A percentile compares a stretch with the other conserved stretches of the same genome.
These are phyloP conservation scores for Amphipyra tragopoginis DNA, from an alignment of 2,888 invertebrate genomes.

Conservation along the genomic window DNA sequence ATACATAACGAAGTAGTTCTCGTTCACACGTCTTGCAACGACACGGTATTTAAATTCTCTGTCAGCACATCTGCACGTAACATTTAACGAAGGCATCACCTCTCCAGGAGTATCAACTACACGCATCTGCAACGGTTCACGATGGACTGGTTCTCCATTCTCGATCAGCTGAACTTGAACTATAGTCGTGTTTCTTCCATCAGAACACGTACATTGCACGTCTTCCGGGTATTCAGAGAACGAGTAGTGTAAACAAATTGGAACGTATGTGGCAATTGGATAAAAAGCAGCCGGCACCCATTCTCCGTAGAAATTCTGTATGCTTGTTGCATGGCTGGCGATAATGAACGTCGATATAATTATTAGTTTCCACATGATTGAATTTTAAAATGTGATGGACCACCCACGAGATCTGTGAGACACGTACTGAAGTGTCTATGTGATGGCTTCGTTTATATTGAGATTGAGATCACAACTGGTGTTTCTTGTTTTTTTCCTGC, in stretches of 20 bases:
- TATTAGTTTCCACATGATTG: conserved; percentile 30
- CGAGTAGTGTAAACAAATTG: conserved; percentile 4
- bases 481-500: too few relatives aligned
- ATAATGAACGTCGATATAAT: too few relatives aligned
- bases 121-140: background rate
- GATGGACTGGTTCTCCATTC: too few relatives aligned
- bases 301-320: too few relatives aligned
- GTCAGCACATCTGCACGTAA: conserved; percentile 8
- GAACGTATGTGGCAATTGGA: conserved; percentile 5
- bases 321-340: too few relatives aligned
- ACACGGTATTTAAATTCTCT: background rate
- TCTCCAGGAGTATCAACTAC: conserved; percentile 2
- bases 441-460: too few relatives aligned
- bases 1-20: conserved; percentile 22
- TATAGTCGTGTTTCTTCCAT: conserved; percentile 7
- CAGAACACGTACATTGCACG: conserved; percentile 1
- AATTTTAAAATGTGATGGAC: background rate
- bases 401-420: too few relatives aligned
- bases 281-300: background rate
- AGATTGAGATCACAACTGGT: too few relatives aligned
- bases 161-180: background rate
- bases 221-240: background rate
- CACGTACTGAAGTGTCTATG: too few relatives aligned
- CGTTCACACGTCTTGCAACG: conserved; percentile 1
- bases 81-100: background rate